Evolutionary conservation across 2,888 invertebrate genomes (phyloP).

Genomic region (Ligdia adustata): DNA sequence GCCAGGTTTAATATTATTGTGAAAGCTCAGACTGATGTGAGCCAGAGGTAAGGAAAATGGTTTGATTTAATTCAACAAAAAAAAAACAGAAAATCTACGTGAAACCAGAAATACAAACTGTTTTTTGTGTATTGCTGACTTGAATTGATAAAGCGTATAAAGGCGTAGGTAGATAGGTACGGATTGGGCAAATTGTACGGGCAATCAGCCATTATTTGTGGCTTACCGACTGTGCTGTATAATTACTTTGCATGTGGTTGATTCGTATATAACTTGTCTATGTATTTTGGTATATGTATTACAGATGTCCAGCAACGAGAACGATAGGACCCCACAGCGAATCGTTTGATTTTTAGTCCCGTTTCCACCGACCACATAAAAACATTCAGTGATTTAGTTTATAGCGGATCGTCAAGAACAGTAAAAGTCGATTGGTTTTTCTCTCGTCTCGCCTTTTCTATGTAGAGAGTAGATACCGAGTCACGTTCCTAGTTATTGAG

Average conservation of each 20-base stretch:
- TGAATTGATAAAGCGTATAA: too few species aligned
- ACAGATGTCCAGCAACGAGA: too few species aligned
- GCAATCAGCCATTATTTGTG: slow-evolving; percentile 7
- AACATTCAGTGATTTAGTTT: slow-evolving; percentile 27
- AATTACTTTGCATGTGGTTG: background rate
- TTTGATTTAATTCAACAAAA: too few species aligned
- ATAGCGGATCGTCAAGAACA: slow-evolving; percentile 25
- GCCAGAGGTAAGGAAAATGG: background rate
- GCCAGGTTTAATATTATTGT: slow-evolving; percentile 22
- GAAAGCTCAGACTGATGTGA: background rate
- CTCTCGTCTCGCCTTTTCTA: slow-evolving; percentile 29
- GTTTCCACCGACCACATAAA: slow-evolving; percentile 9
- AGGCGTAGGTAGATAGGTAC: background rate
- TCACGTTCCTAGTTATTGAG: slow-evolving; percentile 38
- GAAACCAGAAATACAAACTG: too few species aligned
- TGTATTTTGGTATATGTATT: too few species aligned
- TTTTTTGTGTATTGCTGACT: too few species aligned
- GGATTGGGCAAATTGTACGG: background rate
- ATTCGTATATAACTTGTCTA: background rate
- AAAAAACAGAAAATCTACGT: too few species aligned
- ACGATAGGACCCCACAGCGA: too few species aligned
- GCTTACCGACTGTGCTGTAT: background rate
- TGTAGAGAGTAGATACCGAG: slow-evolving; percentile 22
- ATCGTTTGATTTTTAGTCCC: slow-evolving; percentile 7
- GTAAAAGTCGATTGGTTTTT: slow-evolving; percentile 34